A percentile compares a stretch with the other conserved stretches of the same genome.
Evolutionary conservation across 2,113 vertebrate genomes (phyloP).

Genomic region (Ariopsis seemanni): DNA sequence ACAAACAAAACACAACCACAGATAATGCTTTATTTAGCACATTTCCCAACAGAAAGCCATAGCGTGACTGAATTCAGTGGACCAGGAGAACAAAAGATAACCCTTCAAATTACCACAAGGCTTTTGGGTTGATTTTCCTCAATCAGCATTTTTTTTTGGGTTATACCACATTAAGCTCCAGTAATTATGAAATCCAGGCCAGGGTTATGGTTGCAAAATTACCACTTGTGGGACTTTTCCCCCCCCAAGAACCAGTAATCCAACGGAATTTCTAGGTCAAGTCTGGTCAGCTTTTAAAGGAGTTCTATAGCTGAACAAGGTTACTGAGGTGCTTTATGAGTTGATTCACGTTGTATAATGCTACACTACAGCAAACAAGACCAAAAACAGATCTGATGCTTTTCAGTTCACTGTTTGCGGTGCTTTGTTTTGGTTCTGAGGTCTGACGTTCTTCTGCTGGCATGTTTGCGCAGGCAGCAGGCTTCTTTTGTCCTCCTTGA

Average conservation of each 20-base stretch:
- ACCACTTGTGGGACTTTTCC: neutral
- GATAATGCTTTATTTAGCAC: neutral
- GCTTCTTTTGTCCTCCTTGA: constrained; percentile 58
- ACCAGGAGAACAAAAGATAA: constrained; percentile 51
- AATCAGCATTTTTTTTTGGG: neutral
- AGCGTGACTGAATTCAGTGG: constrained; percentile 39
- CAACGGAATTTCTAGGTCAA: neutral
- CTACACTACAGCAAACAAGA: neutral
- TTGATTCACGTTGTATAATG: neutral
- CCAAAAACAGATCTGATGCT: no score
- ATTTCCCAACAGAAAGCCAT: constrained; percentile 4
- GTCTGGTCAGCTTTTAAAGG: neutral
- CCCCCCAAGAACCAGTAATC: neutral
- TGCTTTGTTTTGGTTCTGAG: constrained; percentile 25
- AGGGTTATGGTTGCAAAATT: constrained; percentile 20
- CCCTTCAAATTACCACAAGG: neutral
- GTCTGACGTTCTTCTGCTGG: neutral
- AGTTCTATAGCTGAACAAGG: neutral
- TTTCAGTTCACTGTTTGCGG: neutral
- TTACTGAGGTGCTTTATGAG: neutral
- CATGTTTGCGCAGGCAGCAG: constrained; percentile 42
- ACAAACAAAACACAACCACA: constrained; percentile 23
- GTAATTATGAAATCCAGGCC: neutral
- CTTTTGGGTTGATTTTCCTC: neutral
- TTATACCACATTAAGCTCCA: neutral